These are phyloP conservation scores for Champsocephalus gunnari DNA, from an alignment of 2,797 vertebrate genomes.

Conservation along the genomic window DNA sequence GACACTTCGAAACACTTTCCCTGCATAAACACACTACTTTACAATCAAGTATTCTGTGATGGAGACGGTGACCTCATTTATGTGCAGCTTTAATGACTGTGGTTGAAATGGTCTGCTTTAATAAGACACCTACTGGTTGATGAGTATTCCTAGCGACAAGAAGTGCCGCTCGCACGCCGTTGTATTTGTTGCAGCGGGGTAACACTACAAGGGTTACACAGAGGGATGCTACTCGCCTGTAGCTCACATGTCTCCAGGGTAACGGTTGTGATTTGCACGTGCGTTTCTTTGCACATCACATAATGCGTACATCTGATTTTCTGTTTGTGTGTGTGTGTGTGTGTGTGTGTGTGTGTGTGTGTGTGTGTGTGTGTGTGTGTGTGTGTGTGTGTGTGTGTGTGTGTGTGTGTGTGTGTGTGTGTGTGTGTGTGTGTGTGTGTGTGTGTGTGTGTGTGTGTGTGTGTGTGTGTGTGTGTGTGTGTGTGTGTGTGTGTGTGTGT, in stretches of 20 bases:
- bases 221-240: constrained; percentile 27
- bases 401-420: neutral
- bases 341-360: constrained; percentile 29
- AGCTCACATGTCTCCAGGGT: constrained; percentile 38
- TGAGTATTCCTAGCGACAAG: constrained; percentile 21
- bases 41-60: constrained; percentile 19
- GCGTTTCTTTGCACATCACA: constrained; percentile 37
- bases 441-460: constrained; percentile 5
- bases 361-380: constrained; percentile 27
- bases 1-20: constrained; percentile 33
- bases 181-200: constrained; percentile 21
- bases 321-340: constrained; percentile 21
- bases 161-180: constrained; percentile 15
- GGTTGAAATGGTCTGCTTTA: constrained; percentile 39
- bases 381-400: neutral
- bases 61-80: constrained; percentile 25
- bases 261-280: constrained; percentile 31
- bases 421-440: neutral
- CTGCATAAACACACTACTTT: constrained; percentile 33
- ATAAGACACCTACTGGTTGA: constrained; percentile 38
- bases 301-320: constrained; percentile 30
- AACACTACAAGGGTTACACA: constrained; percentile 9
- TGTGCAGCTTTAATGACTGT: constrained; percentile 47
- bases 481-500: constrained; percentile 27
- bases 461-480: constrained; percentile 30